Evolutionary conservation across 2,888 invertebrate genomes (phyloP), one percentile per base, ranked within the genome.

Genomic region (Bimastos eiseni): DNA sequence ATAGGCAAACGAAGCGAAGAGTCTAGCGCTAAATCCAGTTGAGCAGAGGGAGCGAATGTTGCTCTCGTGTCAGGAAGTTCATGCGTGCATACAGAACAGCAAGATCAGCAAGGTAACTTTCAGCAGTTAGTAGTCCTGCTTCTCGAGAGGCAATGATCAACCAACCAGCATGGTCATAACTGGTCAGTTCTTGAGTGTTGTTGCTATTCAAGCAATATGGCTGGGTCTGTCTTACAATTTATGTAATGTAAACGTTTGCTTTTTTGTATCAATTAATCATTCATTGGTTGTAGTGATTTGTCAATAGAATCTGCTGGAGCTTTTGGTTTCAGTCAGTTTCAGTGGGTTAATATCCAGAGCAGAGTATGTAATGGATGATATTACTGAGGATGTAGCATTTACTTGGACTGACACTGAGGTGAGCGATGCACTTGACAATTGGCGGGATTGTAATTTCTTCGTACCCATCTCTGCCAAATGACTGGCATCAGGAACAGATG

Each of bases 51-150:
- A 36, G 24, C 30, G 86, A 86, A 86, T 37, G 86, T 36, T 86
- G 13, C 86, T 86, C 17, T 86, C 86, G 5, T 36, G n/a, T 34
- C 37, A 34, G 86, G 86, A 86, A 36, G 86, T 86, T 86, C 86
- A 86, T 86, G 86, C 34, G n/a, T 34, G 36, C 86, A 86, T 86
- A 86, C 86, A 86, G 86, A 86, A 86, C 30, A 86, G 86, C 15
- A 86, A 86, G 36, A 37, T 86, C 37, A 86, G 86, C 86, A 86
- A 86, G 86, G 86, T 86, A 86, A 49, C 30, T 70, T 70, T 70
- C 70, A 70, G 70, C 30, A 5, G n/a, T n/a, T 70, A 11, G 70
- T n/a, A 70, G 30, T 3, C 0, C 8, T 70, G 13, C 8, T n/a
- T 70, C 1, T n/a, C 30, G 4, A 70, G 13, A 70, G 30, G 8